Base-by-base conservation (phyloP, 1,140 invertebrate species). In the Drosophila trapezifrons region DNA sequence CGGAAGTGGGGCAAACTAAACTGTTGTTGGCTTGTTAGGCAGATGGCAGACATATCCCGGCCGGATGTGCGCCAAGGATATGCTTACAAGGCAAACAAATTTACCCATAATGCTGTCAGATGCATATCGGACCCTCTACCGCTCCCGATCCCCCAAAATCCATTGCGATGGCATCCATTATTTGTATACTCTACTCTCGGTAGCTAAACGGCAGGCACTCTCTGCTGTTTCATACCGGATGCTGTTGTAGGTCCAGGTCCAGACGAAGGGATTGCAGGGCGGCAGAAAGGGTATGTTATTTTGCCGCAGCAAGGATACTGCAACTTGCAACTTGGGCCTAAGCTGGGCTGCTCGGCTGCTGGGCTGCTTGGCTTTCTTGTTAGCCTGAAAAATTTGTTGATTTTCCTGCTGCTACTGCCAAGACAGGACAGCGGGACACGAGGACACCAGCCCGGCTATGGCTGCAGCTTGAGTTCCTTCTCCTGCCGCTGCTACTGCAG, bases 51-150 rank as follows among this genome's bases (percentile, higher is more conserved):
- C 72, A 76, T 52, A 75, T 70, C 65, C 74, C 65, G 51, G 57
- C 75, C 66, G 75, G 74, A 70, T 77, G 74, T 77, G 57, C 75
- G 72, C 72, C 72, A 76, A 63, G 74, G 74, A 76, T 76, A 76
- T 76, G 74, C 65, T 78, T 77, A 71, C 75, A 78, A 77, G 74
- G 74, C 75, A 78, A 78, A 78, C 75, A 77, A 77, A 77, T 77
- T 77, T 77, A 70, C 55, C 64, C 75, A 78, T 78, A 78, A 78
- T 78, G 64, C 75, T 77, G 75, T 77, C 75, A 77, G 74, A 77
- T 77, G 74, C 75, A 78, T 70, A 77, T 77, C 74, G 59, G 51
- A 47, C 43, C 17, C 5, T 12, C 32, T 38, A 4, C 25, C 22
- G 22, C 4, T 15, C 43, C 7, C 8, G 12, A 15, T 18, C 13